Evolutionary conservation across 1,140 invertebrate species (phyloP).

Genomic region (Drosophila watanabei): DNA sequence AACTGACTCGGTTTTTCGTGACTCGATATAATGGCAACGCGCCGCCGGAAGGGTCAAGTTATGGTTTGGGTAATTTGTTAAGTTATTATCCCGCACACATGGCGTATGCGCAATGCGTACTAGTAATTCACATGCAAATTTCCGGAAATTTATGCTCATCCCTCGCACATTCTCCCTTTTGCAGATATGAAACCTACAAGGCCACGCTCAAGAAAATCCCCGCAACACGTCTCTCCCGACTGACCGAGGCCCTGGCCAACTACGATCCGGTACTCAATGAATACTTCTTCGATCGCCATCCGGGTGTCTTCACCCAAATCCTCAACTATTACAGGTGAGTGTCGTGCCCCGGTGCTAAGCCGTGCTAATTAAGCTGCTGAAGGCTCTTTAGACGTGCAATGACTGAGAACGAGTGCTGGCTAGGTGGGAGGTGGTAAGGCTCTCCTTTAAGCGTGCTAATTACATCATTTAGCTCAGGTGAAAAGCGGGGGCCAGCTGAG

Average conservation of each 20-base stretch:
- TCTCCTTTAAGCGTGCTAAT: constrained; percentile 21
- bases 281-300: constrained; percentile 99
- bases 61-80: constrained; percentile 71
- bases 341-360: background rate
- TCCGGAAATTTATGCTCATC: constrained; percentile 20
- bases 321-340: constrained; percentile 94
- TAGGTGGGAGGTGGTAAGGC: background rate
- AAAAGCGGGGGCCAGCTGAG: background rate
- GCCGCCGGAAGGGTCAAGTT: constrained; percentile 29
- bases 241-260: constrained; percentile 96
- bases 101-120: constrained; percentile 58
- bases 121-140: constrained; percentile 65
- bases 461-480: constrained; percentile 24
- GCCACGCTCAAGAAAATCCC: constrained; percentile 97
- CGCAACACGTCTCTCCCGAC: constrained; percentile 94
- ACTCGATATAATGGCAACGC: constrained; percentile 49
- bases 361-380: constrained; percentile 30
- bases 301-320: constrained; percentile 98
- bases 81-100: constrained; percentile 60
- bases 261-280: constrained; percentile 98
- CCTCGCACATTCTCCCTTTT: constrained; percentile 18
- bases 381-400: constrained; percentile 33
- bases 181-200: constrained; percentile 98
- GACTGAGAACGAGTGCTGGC: constrained; percentile 19
- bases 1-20: constrained; percentile 32